Evolutionary conservation across 2,113 vertebrate genomes (phyloP).

Genomic region (Tinamus guttatus): DNA sequence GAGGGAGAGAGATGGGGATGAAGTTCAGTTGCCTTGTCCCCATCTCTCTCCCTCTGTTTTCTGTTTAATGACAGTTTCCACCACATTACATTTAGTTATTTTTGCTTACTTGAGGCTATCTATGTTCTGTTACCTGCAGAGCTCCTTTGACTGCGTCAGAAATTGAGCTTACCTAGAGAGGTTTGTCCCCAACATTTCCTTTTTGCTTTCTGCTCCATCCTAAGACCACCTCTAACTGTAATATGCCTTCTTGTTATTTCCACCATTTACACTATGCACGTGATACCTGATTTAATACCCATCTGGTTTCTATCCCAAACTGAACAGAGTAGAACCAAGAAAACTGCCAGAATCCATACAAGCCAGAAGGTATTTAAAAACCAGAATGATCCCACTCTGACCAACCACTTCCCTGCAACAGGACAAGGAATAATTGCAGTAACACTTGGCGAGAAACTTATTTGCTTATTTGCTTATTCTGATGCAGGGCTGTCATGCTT

Average conservation of each 20-base stretch:
- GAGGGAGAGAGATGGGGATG: background rate
- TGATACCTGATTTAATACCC: background rate
- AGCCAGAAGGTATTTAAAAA: background rate
- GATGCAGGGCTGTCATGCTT: background rate
- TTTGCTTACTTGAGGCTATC: background rate
- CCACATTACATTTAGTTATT: fast-evolving
- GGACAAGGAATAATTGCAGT: background rate
- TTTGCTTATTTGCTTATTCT: background rate
- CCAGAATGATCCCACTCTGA: background rate
- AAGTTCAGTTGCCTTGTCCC: background rate
- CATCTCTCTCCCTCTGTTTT: background rate
- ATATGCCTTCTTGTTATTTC: background rate
- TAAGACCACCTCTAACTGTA: background rate
- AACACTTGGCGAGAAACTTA: background rate
- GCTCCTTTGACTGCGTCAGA: background rate
- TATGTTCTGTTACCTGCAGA: background rate
- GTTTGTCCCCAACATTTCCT: background rate
- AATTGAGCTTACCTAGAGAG: fast-evolving
- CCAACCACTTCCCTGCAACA: background rate
- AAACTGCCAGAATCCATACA: background rate
- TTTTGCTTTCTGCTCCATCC: background rate
- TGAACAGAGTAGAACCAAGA: background rate
- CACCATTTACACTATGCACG: background rate
- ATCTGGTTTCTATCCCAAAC: background rate
- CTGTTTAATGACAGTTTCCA: background rate